phyloP scores from a whole-genome alignment of 2,113 vertebrate species.

The Carollia perspicillata region DNA sequence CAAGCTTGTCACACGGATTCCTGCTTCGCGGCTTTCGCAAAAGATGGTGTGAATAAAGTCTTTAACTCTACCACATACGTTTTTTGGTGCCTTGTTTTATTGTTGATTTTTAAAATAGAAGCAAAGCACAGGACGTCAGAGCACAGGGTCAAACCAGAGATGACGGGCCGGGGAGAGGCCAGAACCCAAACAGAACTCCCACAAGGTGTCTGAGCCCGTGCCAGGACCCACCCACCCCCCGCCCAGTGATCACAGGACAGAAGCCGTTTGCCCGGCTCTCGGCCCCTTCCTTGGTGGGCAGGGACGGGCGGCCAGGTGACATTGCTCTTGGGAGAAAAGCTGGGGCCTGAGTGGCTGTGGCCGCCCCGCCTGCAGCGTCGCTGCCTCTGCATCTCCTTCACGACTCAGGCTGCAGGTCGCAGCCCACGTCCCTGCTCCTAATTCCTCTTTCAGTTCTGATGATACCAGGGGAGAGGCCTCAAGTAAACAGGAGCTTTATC shows the following conservation, averaged over 20 bases:
- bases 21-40: neutral
- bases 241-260: too few relatives aligned
- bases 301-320: neutral
- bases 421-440: neutral
- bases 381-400: neutral
- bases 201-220: too few relatives aligned
- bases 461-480: neutral
- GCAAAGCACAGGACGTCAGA: neutral
- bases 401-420: neutral
- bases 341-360: neutral
- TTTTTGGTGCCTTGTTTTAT: neutral
- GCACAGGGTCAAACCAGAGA: neutral
- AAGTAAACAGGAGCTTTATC: neutral
- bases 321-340: neutral
- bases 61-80: neutral
- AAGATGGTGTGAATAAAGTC: neutral
- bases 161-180: neutral
- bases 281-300: neutral
- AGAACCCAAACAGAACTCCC: neutral
- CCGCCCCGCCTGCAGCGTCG: neutral
- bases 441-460: neutral
- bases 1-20: neutral
- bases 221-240: neutral
- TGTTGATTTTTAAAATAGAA: neutral
- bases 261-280: neutral